Evolutionary conservation across 2,888 invertebrate species (phyloP).

Genomic region (Tipula unca): DNA sequence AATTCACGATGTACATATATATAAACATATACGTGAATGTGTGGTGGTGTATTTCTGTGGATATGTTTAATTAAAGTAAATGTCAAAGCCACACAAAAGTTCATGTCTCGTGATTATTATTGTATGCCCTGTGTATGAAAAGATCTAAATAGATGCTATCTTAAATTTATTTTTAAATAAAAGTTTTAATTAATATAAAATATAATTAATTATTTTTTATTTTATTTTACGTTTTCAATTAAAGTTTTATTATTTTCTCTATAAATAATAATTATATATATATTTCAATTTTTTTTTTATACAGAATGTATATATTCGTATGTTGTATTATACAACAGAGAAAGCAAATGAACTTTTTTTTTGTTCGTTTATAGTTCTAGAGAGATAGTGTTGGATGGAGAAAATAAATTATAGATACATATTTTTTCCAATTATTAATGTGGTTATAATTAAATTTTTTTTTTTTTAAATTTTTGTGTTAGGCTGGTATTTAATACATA

Average conservation of each 20-base stretch:
- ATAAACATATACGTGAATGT: no score
- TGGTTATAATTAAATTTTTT: background rate
- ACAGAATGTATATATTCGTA: no score
- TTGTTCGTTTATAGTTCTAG: background rate
- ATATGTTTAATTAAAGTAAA: background rate
- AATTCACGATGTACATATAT: no score
- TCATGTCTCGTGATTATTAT: background rate
- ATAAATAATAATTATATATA: background rate
- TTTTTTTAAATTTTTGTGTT: background rate
- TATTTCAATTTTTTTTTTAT: background rate
- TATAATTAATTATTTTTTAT: background rate
- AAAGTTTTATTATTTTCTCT: background rate
- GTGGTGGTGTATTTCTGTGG: background rate
- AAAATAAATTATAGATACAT: background rate
- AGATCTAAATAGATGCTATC: background rate
- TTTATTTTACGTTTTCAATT: background rate
- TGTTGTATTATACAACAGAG: background rate
- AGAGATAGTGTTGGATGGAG: background rate
- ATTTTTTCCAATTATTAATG: background rate
- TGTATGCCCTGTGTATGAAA: background rate
- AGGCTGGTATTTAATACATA: no score
- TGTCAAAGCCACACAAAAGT: background rate
- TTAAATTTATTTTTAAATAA: background rate
- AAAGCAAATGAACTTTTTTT: background rate
- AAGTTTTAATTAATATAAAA: background rate